Percentiles rank a stretch among this genome's conserved stretches.
Conservation (phyloP, 2,888 invertebrate species). For the Octodonta nipae region DNA sequence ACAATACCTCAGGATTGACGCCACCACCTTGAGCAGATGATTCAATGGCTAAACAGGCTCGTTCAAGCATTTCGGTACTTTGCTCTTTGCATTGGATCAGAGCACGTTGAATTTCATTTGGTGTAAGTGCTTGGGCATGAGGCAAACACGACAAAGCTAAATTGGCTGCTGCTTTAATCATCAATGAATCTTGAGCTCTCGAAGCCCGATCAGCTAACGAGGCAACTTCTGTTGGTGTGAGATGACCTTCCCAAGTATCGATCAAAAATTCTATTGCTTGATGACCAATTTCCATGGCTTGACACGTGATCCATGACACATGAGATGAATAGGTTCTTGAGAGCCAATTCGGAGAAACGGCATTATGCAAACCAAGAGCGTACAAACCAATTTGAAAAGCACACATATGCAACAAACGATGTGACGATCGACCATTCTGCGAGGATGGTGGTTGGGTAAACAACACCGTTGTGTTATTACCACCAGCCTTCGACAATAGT, state of each 20-base stretch:
- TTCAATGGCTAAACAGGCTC: slow-evolving; percentile 91
- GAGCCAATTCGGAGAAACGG: slow-evolving; percentile 94
- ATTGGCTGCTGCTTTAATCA: slow-evolving; percentile 86
- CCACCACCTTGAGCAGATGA: slow-evolving; percentile 91
- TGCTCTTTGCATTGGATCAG: slow-evolving; percentile 94
- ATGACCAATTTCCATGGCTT: slow-evolving; percentile 94
- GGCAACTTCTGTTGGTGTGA: slow-evolving; percentile 95
- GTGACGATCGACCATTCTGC: slow-evolving; percentile 79
- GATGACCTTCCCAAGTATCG: slow-evolving; percentile 97
- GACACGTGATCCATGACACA: slow-evolving; percentile 97
- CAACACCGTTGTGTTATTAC: slow-evolving; percentile 77
- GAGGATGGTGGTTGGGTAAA: slow-evolving; percentile 85
- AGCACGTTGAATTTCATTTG: slow-evolving; percentile 92
- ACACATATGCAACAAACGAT: slow-evolving; percentile 90
- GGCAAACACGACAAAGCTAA: slow-evolving; percentile 88
- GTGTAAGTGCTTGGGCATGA: slow-evolving; percentile 90
- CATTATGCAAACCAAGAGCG: slow-evolving; percentile 92
- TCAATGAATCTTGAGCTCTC: slow-evolving; percentile 81
- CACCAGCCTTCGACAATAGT: slow-evolving; percentile 89
- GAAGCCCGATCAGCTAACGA: slow-evolving; percentile 93
- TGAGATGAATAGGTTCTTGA: slow-evolving; percentile 96
- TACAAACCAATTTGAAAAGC: slow-evolving; percentile 95
- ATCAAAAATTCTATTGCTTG: slow-evolving; percentile 92
- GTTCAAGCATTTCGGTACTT: slow-evolving; percentile 87
- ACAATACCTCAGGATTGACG: slow-evolving; percentile 93